A percentile compares a stretch with the other conserved stretches of the same genome.
Evolutionary conservation across 1,140 invertebrate species (phyloP).

Genomic region (Drosophila serrata): DNA sequence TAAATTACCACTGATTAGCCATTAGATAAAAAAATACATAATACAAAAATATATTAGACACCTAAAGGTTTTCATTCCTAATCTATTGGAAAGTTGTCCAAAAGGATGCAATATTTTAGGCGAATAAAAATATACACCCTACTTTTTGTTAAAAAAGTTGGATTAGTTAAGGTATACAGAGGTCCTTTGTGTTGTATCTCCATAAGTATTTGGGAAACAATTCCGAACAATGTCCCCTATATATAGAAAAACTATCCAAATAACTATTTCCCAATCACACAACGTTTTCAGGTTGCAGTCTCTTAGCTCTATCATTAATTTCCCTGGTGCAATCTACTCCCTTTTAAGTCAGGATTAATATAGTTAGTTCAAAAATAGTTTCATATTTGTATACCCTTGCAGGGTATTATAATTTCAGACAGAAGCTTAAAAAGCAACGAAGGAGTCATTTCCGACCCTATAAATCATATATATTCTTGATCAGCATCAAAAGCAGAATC

Average conservation of each 20-base stretch:
- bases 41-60: background rate
- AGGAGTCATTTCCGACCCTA: no score
- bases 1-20: background rate
- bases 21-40: background rate
- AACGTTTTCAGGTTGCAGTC: background rate
- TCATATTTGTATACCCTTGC: no score
- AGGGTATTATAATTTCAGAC: no score
- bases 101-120: no score
- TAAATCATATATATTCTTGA: no score
- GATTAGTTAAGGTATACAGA: background rate
- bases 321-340: background rate
- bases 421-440: no score
- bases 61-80: no score
- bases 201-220: no score
- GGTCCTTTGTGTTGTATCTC: background rate
- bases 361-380: background rate
- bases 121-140: background rate
- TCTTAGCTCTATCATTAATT: background rate
- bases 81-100: background rate
- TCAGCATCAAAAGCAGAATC: no score
- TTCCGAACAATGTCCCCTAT: no score
- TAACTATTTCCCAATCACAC: background rate
- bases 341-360: background rate
- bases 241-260: no score
- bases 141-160: background rate